phyloP scores from a whole-genome alignment of 2,797 vertebrate genomes.

The Orestias chungarensis region DNA sequence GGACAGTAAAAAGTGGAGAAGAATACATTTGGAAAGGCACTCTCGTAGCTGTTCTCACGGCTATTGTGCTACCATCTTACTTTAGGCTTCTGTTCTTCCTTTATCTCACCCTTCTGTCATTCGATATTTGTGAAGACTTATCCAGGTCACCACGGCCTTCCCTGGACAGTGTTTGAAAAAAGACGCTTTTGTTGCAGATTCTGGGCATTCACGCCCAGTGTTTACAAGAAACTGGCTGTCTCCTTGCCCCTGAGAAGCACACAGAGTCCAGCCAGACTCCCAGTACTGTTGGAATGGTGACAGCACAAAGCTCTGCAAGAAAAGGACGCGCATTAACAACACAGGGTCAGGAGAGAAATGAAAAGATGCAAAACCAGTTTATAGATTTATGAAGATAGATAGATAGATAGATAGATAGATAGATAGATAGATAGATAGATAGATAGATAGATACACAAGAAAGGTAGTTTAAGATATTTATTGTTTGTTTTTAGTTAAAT shows the following conservation, averaged over 20 bases:
- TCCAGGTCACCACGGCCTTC: slow-evolving; percentile 4
- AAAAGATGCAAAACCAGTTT: neutral
- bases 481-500: too few relatives aligned
- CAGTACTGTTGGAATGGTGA: slow-evolving; percentile 26
- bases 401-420: too few relatives aligned
- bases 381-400: too few relatives aligned
- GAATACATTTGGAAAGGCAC: slow-evolving; percentile 21
- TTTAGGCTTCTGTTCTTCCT: neutral
- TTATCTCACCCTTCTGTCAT: neutral
- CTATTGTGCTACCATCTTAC: neutral
- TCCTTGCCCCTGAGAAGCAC: slow-evolving; percentile 17
- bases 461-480: too few relatives aligned
- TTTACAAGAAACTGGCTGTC: slow-evolving; percentile 18
- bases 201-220: slow-evolving; percentile 19
- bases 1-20: slow-evolving; percentile 11
- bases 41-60: neutral
- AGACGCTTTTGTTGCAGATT: slow-evolving; percentile 24
- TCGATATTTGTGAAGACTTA: slow-evolving; percentile 4
- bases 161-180: slow-evolving; percentile 7
- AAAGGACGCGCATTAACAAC: slow-evolving; percentile 52
- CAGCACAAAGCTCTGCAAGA: slow-evolving; percentile 42
- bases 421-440: too few relatives aligned
- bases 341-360: slow-evolving; percentile 33
- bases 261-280: slow-evolving; percentile 30
- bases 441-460: too few relatives aligned